Evolutionary conservation across 2,888 invertebrate genomes (phyloP).

Genomic region (Lamellibrachia columna): DNA sequence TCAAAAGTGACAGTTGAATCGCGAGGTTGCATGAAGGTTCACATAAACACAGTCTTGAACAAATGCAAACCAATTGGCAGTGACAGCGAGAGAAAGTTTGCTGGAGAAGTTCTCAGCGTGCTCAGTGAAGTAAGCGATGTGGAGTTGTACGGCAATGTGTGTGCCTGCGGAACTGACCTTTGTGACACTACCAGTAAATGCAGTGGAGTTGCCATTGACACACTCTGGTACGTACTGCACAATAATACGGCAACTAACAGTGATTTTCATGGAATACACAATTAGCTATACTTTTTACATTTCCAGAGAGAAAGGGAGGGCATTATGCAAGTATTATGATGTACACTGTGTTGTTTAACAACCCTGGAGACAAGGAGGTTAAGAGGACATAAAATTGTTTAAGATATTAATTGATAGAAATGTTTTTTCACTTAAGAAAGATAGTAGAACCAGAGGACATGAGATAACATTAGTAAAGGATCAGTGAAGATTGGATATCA

Average conservation of each 20-base stretch:
- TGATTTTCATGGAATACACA: background rate
- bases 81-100: background rate
- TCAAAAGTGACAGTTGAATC: background rate
- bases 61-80: background rate
- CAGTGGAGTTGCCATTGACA: background rate
- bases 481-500: too few relatives aligned
- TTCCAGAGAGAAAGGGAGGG: background rate
- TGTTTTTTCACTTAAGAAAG: too few relatives aligned
- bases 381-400: too few relatives aligned
- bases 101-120: background rate
- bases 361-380: too few relatives aligned
- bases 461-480: too few relatives aligned
- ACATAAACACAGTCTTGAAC: background rate
- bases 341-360: too few relatives aligned
- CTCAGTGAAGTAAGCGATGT: background rate
- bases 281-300: too few relatives aligned
- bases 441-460: too few relatives aligned
- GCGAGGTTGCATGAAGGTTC: background rate
- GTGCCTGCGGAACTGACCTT: background rate
- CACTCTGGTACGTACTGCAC: background rate
- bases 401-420: too few relatives aligned
- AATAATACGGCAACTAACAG: background rate
- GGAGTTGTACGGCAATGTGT: background rate
- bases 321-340: background rate
- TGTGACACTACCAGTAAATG: background rate